Evolutionary conservation across 2,113 vertebrate species (phyloP), one percentile per base, ranked within the genome.

Genomic region (Anas platyrhynchos): DNA sequence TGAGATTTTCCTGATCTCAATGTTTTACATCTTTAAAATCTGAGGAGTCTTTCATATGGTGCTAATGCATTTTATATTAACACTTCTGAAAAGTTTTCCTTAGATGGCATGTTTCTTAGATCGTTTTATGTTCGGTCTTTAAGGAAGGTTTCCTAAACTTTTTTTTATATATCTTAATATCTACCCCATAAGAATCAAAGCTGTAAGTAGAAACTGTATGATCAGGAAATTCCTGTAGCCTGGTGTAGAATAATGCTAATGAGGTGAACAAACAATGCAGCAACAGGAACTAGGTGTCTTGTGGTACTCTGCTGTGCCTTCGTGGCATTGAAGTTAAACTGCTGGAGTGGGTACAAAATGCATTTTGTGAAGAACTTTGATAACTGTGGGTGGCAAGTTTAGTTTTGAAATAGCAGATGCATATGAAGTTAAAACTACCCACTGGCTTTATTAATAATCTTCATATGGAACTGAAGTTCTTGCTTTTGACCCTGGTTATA

Each of bases 401-500:
- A 89, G 41, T 91, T 94, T 92, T 41, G 75, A 73, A 50, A 73
- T 85, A 38, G 38, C 46, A 55, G 44, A 67, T 89, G 59, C 89
- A 16, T 89, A 85, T 95, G 91, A 97, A 96, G 75, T 88, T 94
- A 72, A 96, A 97, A 94, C 89, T 95, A 95, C 69, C 77, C 85
- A 69, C 83, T 95, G 94, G 85, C 94, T 94, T 94, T 96, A 91
- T 96, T 96, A 94, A 83, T 92, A 94, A 86, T 88, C 67, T 65
- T 67, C 55, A 23, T 92, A 72, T 71, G 79, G 88, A 96, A 21
- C 91, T 69, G 69, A 92, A 50, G 86, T 59, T 92, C 83, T 95
- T 93, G 94, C 88, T 95, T 90, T 59, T 11, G 1, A 13, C 20
- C 18, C 29, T 79, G 31, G 16, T 50, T 84, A 13, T 31, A 91